These are phyloP conservation scores for Eutolmus rufibarbis DNA, from an alignment of 2,888 invertebrate genomes.

Conservation along the genomic window DNA sequence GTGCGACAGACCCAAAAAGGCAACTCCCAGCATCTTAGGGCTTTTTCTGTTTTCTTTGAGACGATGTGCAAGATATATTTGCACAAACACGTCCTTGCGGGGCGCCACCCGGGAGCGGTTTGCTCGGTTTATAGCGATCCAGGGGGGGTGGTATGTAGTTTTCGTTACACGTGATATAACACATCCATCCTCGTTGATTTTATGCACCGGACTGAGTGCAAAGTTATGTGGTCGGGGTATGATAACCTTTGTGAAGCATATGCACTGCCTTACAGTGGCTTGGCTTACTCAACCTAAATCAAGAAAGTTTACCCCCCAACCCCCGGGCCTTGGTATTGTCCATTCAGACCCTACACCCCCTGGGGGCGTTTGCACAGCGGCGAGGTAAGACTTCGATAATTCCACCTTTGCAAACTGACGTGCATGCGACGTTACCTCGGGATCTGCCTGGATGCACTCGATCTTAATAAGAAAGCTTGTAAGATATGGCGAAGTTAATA, in stretches of 20 bases:
- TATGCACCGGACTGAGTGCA: slow-evolving; percentile 21
- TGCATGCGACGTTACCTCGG: background rate
- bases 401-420: slow-evolving; percentile 23
- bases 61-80: background rate
- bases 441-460: slow-evolving; percentile 39
- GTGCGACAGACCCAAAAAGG: background rate
- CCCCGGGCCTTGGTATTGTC: background rate
- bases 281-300: slow-evolving; percentile 27
- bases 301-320: background rate
- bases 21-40: background rate
- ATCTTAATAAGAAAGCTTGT: slow-evolving; percentile 43
- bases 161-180: slow-evolving; percentile 29
- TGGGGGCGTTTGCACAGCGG: background rate
- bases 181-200: slow-evolving; percentile 30
- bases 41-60: background rate
- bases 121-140: slow-evolving; percentile 15
- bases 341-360: background rate
- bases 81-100: slow-evolving; percentile 6
- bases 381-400: slow-evolving; percentile 9
- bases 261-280: slow-evolving; percentile 23
- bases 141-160: background rate
- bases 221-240: slow-evolving; percentile 11
- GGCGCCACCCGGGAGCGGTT: background rate
- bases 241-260: slow-evolving; percentile 11
- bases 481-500: slow-evolving; percentile 30